These are phyloP conservation scores for Ophthalmolycus amberensis DNA, from an alignment of 2,113 vertebrate species.

Conservation along the genomic window DNA sequence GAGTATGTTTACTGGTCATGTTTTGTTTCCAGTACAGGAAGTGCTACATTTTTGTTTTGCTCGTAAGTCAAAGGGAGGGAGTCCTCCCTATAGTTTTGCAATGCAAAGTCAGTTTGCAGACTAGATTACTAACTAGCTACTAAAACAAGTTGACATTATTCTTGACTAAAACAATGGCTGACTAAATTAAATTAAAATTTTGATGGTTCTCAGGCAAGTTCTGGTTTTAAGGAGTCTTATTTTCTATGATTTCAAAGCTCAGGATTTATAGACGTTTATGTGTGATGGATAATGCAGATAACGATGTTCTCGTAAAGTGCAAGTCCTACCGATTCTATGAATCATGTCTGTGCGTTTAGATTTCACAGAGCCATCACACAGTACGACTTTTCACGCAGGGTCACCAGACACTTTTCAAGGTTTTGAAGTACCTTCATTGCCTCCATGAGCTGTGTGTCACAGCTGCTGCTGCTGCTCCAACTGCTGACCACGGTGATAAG, in stretches of 20 bases:
- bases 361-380: too few relatives aligned
- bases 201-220: background rate
- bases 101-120: background rate
- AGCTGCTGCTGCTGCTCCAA: slow-evolving; percentile 8
- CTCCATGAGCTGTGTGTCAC: slow-evolving; percentile 2
- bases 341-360: background rate
- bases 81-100: background rate
- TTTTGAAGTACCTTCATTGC: background rate
- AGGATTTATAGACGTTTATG: background rate
- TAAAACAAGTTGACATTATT: too few relatives aligned
- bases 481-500: slow-evolving; percentile 13
- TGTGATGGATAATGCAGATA: background rate
- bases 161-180: too few relatives aligned
- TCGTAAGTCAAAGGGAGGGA: background rate
- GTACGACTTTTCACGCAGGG: background rate
- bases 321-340: background rate
- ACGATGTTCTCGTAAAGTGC: background rate
- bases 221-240: background rate
- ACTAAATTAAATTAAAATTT: too few relatives aligned
- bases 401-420: background rate
- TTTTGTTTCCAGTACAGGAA: background rate
- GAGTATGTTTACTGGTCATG: background rate
- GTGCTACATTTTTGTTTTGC: background rate
- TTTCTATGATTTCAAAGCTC: background rate
- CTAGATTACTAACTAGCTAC: background rate